Evolutionary conservation across 1,140 invertebrate species (phyloP).

Genomic region (Anadara kagoshimensis): DNA sequence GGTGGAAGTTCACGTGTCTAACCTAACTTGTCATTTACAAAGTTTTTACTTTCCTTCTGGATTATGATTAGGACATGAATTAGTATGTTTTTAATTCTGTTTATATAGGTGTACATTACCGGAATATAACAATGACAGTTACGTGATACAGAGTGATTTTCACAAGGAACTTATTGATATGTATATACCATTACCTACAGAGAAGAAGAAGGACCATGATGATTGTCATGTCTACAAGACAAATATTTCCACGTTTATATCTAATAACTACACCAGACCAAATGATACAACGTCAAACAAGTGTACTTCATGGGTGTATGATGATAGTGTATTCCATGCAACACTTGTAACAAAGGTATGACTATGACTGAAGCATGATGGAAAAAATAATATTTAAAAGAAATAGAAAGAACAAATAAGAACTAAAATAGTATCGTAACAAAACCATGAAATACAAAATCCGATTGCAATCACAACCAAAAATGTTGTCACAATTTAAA

Average conservation of each 20-base stretch:
- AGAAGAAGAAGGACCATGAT: neutral
- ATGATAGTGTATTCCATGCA: neutral
- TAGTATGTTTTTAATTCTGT: no score
- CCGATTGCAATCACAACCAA: neutral
- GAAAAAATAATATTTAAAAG: neutral
- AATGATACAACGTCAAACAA: neutral
- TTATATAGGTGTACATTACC: slow-evolving; percentile 45
- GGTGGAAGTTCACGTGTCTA: no score
- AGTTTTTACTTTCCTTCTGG: no score
- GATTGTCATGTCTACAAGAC: slow-evolving; percentile 6
- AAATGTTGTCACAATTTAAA: neutral
- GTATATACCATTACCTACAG: neutral
- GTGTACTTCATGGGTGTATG: slow-evolving; percentile 5
- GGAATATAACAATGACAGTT: slow-evolving; percentile 42
- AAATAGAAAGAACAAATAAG: neutral
- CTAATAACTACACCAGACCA: slow-evolving; percentile 9
- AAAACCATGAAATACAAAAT: neutral
- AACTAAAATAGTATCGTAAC: neutral
- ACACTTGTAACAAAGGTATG: slow-evolving; percentile 8
- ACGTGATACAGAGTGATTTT: slow-evolving; percentile 1
- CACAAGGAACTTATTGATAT: neutral
- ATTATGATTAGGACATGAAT: no score
- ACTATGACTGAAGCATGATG: neutral
- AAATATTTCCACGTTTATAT: neutral
- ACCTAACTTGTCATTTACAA: no score